phyloP scores from a whole-genome alignment of 2,888 invertebrate genomes.

The Coelinius sp. region DNA sequence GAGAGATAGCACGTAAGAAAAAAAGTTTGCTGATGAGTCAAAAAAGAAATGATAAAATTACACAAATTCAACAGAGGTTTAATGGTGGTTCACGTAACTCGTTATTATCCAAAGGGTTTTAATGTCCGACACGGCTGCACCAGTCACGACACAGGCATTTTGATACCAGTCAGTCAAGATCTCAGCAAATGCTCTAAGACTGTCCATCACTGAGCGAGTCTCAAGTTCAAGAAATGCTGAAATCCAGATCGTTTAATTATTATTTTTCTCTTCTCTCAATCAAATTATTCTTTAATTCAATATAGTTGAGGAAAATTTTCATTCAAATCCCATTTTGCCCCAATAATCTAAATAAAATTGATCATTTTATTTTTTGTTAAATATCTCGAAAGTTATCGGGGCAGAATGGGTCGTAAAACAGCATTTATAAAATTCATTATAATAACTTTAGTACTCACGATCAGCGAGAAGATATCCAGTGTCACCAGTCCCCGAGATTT shows the following conservation, averaged over 20 bases:
- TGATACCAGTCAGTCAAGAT: constrained; percentile 31
- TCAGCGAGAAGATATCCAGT: constrained; percentile 1
- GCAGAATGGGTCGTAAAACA: no score
- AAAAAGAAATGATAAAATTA: constrained; percentile 27
- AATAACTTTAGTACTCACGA: background rate
- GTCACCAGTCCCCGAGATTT: constrained; percentile 2
- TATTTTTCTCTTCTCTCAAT: background rate
- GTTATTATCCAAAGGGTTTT: constrained; percentile 52
- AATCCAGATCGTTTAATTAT: no score
- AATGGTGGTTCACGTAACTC: constrained; percentile 43
- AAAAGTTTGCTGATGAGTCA: background rate
- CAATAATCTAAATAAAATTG: no score
- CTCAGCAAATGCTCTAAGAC: background rate
- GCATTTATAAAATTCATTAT: background rate
- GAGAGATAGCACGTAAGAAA: background rate
- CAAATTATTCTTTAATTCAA: background rate
- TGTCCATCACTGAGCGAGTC: constrained; percentile 6
- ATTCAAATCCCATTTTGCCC: no score
- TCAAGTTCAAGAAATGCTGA: constrained; percentile 28
- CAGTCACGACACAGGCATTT: constrained; percentile 33
- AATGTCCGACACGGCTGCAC: constrained; percentile 49
- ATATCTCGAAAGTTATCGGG: no score
- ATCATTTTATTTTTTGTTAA: no score
- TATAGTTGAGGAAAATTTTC: no score
- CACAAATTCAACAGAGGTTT: constrained; percentile 20